phyloP scores from a whole-genome alignment of 2,888 invertebrate species.

The Eulithis testata region DNA sequence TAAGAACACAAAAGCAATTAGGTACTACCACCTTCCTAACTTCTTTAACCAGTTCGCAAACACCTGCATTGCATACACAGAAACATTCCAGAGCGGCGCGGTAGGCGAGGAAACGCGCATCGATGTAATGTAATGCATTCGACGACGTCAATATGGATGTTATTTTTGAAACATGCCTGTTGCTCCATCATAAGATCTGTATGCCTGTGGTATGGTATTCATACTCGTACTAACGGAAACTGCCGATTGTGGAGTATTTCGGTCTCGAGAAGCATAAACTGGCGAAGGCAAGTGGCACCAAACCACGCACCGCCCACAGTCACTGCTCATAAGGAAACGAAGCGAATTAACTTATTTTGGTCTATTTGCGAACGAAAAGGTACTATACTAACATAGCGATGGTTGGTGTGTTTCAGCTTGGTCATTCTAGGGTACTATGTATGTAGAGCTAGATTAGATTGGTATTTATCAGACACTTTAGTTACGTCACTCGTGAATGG shows the following conservation, averaged over 20 bases:
- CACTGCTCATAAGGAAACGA: slow-evolving; percentile 65
- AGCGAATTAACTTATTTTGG: slow-evolving; percentile 48
- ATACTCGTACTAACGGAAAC: slow-evolving; percentile 71
- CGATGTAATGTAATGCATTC: slow-evolving; percentile 21
- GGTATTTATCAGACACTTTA: no score
- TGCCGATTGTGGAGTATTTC: slow-evolving; percentile 79
- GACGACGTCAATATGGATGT: slow-evolving; percentile 26
- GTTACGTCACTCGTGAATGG: no score
- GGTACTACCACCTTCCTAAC: not conserved
- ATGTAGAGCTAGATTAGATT: no score
- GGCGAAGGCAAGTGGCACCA: slow-evolving; percentile 51
- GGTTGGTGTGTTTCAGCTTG: slow-evolving; percentile 4
- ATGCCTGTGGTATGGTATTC: slow-evolving; percentile 45
- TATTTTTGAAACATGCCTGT: slow-evolving; percentile 37
- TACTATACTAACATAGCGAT: not conserved
- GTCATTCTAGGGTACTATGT: not conserved
- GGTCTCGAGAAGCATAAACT: slow-evolving; percentile 77
- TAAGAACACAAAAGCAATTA: slow-evolving; percentile 23
- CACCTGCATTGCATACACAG: slow-evolving; percentile 16
- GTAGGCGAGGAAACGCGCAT: slow-evolving; percentile 27
- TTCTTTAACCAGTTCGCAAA: slow-evolving; percentile 29
- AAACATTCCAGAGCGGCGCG: slow-evolving; percentile 21
- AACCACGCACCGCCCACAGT: slow-evolving; percentile 52
- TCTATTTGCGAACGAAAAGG: slow-evolving; percentile 15
- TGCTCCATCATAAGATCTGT: slow-evolving; percentile 48